Conservation (phyloP, 2,113 vertebrate species). For the Scalopus aquaticus region DNA sequence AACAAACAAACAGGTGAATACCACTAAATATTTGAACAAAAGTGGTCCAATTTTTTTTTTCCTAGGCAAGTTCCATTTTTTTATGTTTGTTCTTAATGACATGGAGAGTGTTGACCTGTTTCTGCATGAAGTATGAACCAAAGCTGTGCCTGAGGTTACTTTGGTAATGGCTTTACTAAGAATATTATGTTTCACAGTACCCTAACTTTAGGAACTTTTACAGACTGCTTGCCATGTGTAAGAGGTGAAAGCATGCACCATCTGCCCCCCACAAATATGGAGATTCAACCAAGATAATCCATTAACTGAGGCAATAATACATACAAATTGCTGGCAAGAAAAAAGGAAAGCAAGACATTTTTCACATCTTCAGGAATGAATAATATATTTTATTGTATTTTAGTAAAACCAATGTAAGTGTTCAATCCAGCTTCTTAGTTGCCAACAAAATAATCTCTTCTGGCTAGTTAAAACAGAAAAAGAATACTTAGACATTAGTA, state of each 20-base stretch:
- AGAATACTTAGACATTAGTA: conserved; percentile 8
- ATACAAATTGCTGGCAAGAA: conserved; percentile 12
- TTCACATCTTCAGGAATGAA: conserved; percentile 39
- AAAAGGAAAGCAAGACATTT: conserved; percentile 18
- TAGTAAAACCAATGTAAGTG: conserved; percentile 22
- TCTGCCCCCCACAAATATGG: not conserved
- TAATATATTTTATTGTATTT: conserved; percentile 21
- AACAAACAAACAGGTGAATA: not conserved
- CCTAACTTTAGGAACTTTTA: conserved; percentile 29
- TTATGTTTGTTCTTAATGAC: not conserved
- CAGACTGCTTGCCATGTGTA: not conserved
- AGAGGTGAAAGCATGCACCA: not conserved
- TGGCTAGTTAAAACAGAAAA: conserved; percentile 41
- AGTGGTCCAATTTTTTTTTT: not conserved
- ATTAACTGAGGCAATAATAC: conserved; percentile 3
- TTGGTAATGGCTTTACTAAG: not conserved
- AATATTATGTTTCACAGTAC: conserved; percentile 19
- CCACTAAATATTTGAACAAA: not conserved
- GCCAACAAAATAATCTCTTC: conserved; percentile 37
- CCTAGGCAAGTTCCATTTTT: conserved; percentile 14
- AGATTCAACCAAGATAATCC: conserved; percentile 23
- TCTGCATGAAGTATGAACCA: not conserved
- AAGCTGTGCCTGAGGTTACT: conserved; percentile 20
- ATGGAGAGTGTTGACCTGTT: not conserved
- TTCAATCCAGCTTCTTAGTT: conserved; percentile 11